Evolutionary conservation across 2,797 vertebrate genomes (phyloP).

Genomic region (Potorous gilbertii): DNA sequence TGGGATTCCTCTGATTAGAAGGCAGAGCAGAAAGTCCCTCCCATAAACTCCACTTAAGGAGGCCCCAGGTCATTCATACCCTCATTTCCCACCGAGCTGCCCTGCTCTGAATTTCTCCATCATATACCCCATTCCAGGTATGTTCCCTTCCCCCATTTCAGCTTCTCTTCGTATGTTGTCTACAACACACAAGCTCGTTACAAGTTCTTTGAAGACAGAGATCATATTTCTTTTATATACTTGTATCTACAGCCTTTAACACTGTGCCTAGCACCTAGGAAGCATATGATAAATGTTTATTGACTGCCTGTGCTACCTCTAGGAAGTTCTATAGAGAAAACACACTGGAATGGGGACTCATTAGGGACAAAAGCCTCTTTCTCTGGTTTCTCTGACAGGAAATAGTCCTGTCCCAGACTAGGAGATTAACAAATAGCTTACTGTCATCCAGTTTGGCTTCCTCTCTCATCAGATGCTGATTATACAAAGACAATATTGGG

Average conservation of each 20-base stretch:
- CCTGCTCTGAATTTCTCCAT: neutral
- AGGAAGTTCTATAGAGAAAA: neutral
- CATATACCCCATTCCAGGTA: neutral
- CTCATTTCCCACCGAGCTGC: neutral
- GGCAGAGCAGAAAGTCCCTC: neutral
- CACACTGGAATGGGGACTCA: neutral
- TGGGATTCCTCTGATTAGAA: neutral
- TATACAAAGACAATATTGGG: neutral
- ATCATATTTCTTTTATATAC: neutral
- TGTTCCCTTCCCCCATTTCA: neutral
- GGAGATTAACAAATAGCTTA: neutral
- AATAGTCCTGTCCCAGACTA: neutral
- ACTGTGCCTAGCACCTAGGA: neutral
- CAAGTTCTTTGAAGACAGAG: neutral
- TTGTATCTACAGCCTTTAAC: neutral
- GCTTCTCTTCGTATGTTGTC: neutral
- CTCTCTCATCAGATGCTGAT: neutral
- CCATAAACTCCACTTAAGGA: neutral
- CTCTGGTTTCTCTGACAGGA: neutral
- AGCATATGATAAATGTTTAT: neutral
- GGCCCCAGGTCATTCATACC: neutral
- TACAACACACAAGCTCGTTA: no score
- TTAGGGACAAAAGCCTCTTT: neutral
- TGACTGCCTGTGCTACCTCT: neutral
- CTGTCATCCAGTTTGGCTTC: neutral